A percentile compares a stretch with the other conserved stretches of the same genome.
Conservation (phyloP, 1,140 invertebrate genomes). For the Druon quercuslanigerum region DNA sequence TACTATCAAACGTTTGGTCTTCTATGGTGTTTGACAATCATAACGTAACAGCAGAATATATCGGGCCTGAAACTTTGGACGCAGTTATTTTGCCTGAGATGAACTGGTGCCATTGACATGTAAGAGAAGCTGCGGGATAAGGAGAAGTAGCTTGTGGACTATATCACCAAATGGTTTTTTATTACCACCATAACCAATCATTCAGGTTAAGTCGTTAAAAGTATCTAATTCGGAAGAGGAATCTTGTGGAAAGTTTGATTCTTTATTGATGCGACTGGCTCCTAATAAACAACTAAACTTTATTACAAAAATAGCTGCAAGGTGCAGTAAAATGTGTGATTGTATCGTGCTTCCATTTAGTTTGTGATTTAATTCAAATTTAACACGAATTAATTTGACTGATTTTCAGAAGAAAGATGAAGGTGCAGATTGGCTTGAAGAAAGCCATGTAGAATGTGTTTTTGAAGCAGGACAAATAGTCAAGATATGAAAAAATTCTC, state of each 20-base stretch:
- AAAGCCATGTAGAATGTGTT: too few relatives aligned
- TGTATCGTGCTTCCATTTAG: not conserved
- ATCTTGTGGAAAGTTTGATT: not conserved
- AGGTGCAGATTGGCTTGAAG: not conserved
- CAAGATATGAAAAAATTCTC: too few relatives aligned
- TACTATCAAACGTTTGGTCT: slow-evolving; percentile 3
- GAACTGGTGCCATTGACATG: too few relatives aligned
- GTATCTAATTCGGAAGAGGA: not conserved
- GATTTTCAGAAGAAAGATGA: too few relatives aligned
- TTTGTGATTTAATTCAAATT: not conserved
- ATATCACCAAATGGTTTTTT: slow-evolving; percentile 1
- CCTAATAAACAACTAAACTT: not conserved
- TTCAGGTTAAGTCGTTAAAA: not conserved
- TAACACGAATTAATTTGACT: too few relatives aligned
- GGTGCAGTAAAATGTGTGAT: not conserved
- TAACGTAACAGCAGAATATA: not conserved
- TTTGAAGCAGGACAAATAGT: too few relatives aligned
- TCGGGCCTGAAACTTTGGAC: not conserved
- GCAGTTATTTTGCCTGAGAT: too few relatives aligned
- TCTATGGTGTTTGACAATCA: slow-evolving; percentile 9
- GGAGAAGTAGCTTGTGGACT: slow-evolving; percentile 23
- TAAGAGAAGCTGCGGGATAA: slow-evolving; percentile 31
- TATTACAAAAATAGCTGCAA: not conserved
- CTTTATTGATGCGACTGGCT: not conserved
- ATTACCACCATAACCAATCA: slow-evolving; percentile 20